Evolutionary conservation across 1,140 invertebrate species (phyloP), one percentile per base, ranked within the genome.

Genomic region (Camponotus pennsylvanicus): DNA sequence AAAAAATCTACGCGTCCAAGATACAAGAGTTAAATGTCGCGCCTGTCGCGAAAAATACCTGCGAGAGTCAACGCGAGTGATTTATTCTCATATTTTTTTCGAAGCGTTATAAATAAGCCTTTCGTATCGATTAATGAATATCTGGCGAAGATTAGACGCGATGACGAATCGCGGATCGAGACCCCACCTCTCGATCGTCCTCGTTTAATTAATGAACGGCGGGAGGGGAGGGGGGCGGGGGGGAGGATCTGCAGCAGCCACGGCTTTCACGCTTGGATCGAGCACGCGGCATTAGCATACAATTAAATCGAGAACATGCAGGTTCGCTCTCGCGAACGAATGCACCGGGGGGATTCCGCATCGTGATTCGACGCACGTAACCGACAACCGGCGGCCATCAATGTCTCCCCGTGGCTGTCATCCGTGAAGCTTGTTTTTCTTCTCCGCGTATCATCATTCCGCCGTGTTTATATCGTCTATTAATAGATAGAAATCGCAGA

Each of bases 401-500:
- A 40, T 78, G 42, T 59, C 49, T 73, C 37, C 59, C 84, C 66
- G 40, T 52, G 45, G 45, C 55, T 49, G 61, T 77, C 71, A 59
- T 55, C 76, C 87, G 76, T 73, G 70, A 89, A 86, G 76, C 59
- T 86, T 73, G 79, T 69, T 57, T 73, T 83, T 64, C 64, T 78
- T 37, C 40, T 77, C 40, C 55, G 49, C 57, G 15, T 67, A 49
- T 89, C 55, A 66, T 34, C 61, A 87, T 75, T 79, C 82, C 55
- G 70, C 73, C 15, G 42, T 85, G 66, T 77, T 90, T 90, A 77
- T 66, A 37, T 32, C 42, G 32, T 45, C 82, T 90, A 88, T 90
- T 90, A 90, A 90, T 90, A 90, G 88, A 80, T 21, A 45, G 70
- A 82, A 88, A 80, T 66, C 70, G 37, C 27, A 55, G 79, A 87